These are phyloP conservation scores for Ciconia stormi DNA, from an alignment of 2,113 vertebrate species.

Conservation along the genomic window DNA sequence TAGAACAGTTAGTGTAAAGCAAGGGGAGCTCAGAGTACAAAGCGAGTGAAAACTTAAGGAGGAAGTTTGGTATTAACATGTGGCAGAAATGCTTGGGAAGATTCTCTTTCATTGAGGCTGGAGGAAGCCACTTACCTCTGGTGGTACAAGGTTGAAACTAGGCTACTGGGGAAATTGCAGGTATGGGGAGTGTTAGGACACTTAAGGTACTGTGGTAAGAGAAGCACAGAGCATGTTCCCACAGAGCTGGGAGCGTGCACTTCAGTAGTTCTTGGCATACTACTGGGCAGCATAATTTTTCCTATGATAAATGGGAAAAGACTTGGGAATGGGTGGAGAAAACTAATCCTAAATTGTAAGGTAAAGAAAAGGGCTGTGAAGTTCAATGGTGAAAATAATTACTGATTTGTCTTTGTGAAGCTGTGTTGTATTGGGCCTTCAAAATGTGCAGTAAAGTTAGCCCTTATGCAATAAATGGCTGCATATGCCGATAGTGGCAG, in stretches of 20 bases:
- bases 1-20: neutral
- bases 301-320: neutral
- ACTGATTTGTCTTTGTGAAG: neutral
- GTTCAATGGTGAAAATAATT: neutral
- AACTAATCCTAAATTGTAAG: neutral
- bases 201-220: neutral
- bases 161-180: neutral
- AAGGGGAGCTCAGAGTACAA: neutral
- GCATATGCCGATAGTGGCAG: fast-evolving
- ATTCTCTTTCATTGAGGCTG: neutral
- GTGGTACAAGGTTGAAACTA: neutral
- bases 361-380: neutral
- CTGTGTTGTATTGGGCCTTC: neutral
- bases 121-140: neutral
- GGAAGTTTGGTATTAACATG: fast-evolving
- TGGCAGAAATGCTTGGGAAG: neutral
- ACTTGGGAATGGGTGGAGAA: neutral
- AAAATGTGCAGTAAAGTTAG: fast-evolving
- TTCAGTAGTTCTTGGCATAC: neutral
- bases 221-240: fast-evolving
- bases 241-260: neutral
- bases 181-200: neutral
- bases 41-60: neutral
- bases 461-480: neutral
- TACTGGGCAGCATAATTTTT: neutral